Evolutionary conservation across 2,113 vertebrate genomes (phyloP), one percentile per base, ranked within the genome.

Genomic region (Pseudorectes ferrugineus): DNA sequence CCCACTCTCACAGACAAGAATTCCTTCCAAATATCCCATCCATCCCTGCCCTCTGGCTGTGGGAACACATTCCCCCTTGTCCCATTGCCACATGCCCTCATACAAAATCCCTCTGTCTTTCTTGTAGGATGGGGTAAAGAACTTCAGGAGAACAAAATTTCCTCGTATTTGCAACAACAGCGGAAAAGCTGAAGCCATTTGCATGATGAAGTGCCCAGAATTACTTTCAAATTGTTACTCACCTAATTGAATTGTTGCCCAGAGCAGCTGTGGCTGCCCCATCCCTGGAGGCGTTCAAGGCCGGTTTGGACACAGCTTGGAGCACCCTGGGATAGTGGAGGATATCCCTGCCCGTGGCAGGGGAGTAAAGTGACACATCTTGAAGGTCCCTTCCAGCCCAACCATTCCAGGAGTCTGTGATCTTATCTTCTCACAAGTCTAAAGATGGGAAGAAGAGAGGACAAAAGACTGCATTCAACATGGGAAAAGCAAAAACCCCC

Each of bases 1-100:
- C 2, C 43, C 59, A 38, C 33, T 28, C 28, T 73, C 33, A 0
- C 48, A 51, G 19, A 0, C 6, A 66, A 1, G 0, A 74, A 81
- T 67, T 89, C 16, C 33, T 58, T 5, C 26, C 42, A 22, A 23
- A 31, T 0, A 57, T 19, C 42, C 49, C 66, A 65, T 1, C 25
- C 1, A 1, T 0, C 2, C 42, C 75, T 72, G 42, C 35, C 42
- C 57, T 42, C 42, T 71, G 65, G 20, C 29, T 10, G 0, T 5
- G 55, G 42, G 11, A 35, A 58, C 11, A 20, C 57, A 15, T 42
- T 55, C 6, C 25, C 45, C 18, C 22, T 33, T 36, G 7, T 59
- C 11, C 45, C 36, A 43, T 36, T 14, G 3, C 18, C n/a, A n/a
- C 48, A 4, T 14, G 2, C 10, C 16, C n/a, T 78, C 5, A 1